Evolutionary conservation across 2,888 invertebrate genomes (phyloP), one percentile per base, ranked within the genome.

Genomic region (Deilephila porcellus): DNA sequence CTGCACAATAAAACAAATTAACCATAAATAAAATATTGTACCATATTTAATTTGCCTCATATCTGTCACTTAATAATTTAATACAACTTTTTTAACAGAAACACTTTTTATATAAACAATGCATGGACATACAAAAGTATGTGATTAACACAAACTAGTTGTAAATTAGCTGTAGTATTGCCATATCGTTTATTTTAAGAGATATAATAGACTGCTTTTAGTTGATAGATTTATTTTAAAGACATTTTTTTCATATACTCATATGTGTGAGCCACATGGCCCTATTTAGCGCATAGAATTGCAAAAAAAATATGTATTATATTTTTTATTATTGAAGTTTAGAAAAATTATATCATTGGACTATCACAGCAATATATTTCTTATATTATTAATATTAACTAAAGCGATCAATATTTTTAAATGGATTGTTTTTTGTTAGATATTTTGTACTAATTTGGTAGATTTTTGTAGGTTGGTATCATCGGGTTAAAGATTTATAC

Each of bases 131-230:
- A 67, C 67, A 14, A 52, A 67, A 67, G 45, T 52, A 52, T 67
- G 67, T 67, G 45, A 52, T 67, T 52, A 52, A 52, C 20, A 20
- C 67, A 52, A 6, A 67, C 14, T 67, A 73, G 59, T 67, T 64
- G 37, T 73, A 74, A 76, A 76, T 78, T 67, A 67, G 67, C 52
- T 25, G 52, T 67, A 67, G 25, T 82, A 77, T 83, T 82, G 85
- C 87, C 88, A 87, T 87, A 86, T 86, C 83, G 79, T 77, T 79
- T 80, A 70, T 79, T 82, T 81, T 88, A 86, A 88, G 89, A 88
- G 87, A 90, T 89, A 88, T 83, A 84, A 88, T 88, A 89, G 91
- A 91, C 91, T 91, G 91, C 86, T 88, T 90, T 76, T 81, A 79
- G 82, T 82, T 85, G 81, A 76, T 83, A 83, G 78, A 78, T 79